Base-by-base conservation (phyloP, 2,113 vertebrate species). In the Microcebus tavaratra region DNA sequence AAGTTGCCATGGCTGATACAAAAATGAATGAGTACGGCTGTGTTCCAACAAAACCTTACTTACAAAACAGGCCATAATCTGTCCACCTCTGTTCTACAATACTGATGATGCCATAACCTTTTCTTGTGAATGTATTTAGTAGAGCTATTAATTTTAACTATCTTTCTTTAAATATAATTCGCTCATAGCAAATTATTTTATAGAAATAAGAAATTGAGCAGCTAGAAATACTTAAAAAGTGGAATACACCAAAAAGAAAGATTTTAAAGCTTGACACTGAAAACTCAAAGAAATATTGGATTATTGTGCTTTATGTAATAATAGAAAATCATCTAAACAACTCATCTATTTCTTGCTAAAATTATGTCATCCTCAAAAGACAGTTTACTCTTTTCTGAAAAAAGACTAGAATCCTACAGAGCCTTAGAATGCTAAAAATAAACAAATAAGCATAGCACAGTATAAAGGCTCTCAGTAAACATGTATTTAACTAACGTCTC, bases 331-430 rank as follows among this genome's bases (percentile, higher is more conserved):
- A 55, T 29, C 57, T 61, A 23, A 87, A 79, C 27, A 25, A 84
- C 6, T 84, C 29, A 78, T 81, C 21, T 79, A 53, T 36, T 84
- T 81, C 31, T 81, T 93, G 34, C 21, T 70, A 95, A 80, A 75
- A 93, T 63, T 42, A 82, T 75, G 29, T 75, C n/a, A 87, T 87
- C 27, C 31, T 82, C 92, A 79, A 96, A 95, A 93, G 67, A 76
- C 1, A 88, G 25, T 57, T 57, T 57, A 36, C 48, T 91, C 20
- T 75, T 94, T 92, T 65, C 27, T 70, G 29, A 45, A 82, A 75
- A 86, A 42, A 82, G 13, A 63, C 7, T 25, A 76, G 27, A 45
- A 55, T 36, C 15, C 72, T 59, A 91, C 13, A 81, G 76, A 88
- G 61, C 75, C 45, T 17, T 42, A 34, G 39, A 73, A 93, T 86